Base-by-base conservation (phyloP, 2,888 invertebrate species). In the Helleia helle region DNA sequence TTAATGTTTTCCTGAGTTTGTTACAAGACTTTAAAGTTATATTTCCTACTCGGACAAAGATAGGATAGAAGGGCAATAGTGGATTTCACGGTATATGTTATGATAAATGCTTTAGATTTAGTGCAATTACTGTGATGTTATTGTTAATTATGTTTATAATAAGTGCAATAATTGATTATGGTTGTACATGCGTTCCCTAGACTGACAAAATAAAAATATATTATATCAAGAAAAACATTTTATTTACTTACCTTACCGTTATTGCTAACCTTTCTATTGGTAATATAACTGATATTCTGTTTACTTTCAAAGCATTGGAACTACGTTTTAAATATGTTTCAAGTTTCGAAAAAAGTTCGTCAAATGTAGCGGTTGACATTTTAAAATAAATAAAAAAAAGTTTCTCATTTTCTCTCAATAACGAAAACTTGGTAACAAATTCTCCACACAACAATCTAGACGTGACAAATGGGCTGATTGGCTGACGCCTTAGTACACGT, bases 301-400 rank as follows among this genome's bases (percentile, higher is more conserved):
- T 12, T 22, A 34, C 22, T 22, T 34, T 22, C 11, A 34, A 9
- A 18, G 34, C 11, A 22, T 5, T 22, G 12, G 18, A 22, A 22
- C 22, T 11, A 22, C 5, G 15, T 15, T 27, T 38, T 27, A 38
- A 38, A 38, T 38, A 27, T 26, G 9, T 27, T 38, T 27, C 28
- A 38, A 38, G 28, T 28, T 38, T 27, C 17, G n/a, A 27, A 28
- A 38, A 38, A 17, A 38, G 8, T 28, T 18, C 17, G 17, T 27
- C 18, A 38, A 38, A 38, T 28, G 28, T 26, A 9, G 27, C 9
- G 27, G 27, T 9, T 38, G 38, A 18, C 27, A 38, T 38, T 28
- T 38, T 38, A 18, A 38, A 38, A 38, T 38, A 38, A 3, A 15
- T 15, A 27, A 38, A 17, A 38, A 38, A 28, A 9, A 2, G 7